phyloP scores from a whole-genome alignment of 1,140 invertebrate genomes.

The Aphaenogaster ashmeadi region DNA sequence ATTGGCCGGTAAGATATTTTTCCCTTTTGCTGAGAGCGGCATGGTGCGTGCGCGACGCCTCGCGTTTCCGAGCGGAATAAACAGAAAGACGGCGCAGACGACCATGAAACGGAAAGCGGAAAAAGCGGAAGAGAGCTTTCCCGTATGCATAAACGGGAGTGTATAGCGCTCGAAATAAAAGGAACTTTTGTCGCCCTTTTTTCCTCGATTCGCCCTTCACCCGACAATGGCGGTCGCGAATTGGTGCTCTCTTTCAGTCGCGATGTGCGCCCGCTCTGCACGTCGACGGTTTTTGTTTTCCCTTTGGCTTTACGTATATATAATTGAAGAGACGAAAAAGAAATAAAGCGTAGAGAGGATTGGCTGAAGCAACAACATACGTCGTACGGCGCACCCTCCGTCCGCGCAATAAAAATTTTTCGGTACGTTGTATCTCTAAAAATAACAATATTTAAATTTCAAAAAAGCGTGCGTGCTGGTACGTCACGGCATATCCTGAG shows the following conservation, averaged over 20 bases:
- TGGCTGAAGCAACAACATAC: conserved; percentile 61
- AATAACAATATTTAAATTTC: conserved; percentile 67
- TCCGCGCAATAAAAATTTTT: conserved; percentile 61
- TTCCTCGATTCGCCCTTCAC: conserved; percentile 52
- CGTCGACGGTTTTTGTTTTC: conserved; percentile 46
- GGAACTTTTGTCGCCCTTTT: conserved; percentile 57
- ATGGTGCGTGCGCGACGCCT: conserved; percentile 12
- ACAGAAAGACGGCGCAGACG: conserved; percentile 31
- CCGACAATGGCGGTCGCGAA: conserved; percentile 50
- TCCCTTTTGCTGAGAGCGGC: conserved; percentile 22
- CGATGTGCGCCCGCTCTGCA: neutral
- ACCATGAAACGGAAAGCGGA: conserved; percentile 42
- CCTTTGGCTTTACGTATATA: conserved; percentile 47
- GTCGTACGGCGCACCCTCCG: neutral
- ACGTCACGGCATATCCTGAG: conserved; percentile 59
- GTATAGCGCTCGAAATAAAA: conserved; percentile 38
- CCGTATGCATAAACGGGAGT: conserved; percentile 35
- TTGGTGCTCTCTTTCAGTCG: conserved; percentile 58
- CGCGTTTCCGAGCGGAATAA: conserved; percentile 42
- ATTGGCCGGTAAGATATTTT: conserved; percentile 52
- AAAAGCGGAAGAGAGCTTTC: conserved; percentile 33
- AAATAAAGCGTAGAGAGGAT: conserved; percentile 29
- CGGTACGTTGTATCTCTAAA: conserved; percentile 62
- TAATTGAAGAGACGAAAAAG: conserved; percentile 67
- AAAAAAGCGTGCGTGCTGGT: conserved; percentile 53